Evolutionary conservation across 2,113 vertebrate genomes (phyloP).

Genomic region (Austrofundulus limnaeus): DNA sequence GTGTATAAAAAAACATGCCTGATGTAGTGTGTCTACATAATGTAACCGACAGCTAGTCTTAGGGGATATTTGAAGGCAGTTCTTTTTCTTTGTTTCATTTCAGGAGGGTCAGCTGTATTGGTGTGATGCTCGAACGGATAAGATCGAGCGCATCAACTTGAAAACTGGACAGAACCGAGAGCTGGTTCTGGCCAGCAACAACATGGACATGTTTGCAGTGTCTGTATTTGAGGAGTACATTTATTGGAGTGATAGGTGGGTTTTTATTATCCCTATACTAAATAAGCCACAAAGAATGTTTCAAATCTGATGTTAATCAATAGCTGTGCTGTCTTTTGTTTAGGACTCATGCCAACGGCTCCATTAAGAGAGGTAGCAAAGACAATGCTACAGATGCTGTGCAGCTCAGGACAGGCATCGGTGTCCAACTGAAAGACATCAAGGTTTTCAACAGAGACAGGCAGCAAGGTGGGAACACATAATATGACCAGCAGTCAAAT

Average conservation of each 20-base stretch:
- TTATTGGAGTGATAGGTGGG: slow-evolving; percentile 95
- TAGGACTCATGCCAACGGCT: slow-evolving; percentile 95
- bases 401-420: slow-evolving; percentile 91
- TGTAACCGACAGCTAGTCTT: too few relatives aligned
- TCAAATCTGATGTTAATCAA: background rate
- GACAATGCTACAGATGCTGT: slow-evolving; percentile 94
- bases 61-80: background rate
- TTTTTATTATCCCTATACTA: background rate
- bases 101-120: slow-evolving; percentile 93
- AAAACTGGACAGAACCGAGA: slow-evolving; percentile 92
- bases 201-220: slow-evolving; percentile 99
- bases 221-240: slow-evolving; percentile 96
- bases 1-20: too few relatives aligned
- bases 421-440: slow-evolving; percentile 97
- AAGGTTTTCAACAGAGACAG: slow-evolving; percentile 95
- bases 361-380: slow-evolving; percentile 95
- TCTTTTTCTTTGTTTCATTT: slow-evolving; percentile 9
- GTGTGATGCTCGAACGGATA: slow-evolving; percentile 95
- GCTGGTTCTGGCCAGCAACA: slow-evolving; percentile 91
- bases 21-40: too few relatives aligned
- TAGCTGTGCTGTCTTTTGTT: slow-evolving; percentile 9
- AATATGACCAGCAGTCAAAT: too few relatives aligned
- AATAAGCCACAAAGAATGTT: slow-evolving; percentile 3
- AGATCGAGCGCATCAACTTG: slow-evolving; percentile 93
- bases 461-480: slow-evolving; percentile 83